Base-by-base conservation (phyloP, 2,797 vertebrate species). In the Sebastes cheni region DNA sequence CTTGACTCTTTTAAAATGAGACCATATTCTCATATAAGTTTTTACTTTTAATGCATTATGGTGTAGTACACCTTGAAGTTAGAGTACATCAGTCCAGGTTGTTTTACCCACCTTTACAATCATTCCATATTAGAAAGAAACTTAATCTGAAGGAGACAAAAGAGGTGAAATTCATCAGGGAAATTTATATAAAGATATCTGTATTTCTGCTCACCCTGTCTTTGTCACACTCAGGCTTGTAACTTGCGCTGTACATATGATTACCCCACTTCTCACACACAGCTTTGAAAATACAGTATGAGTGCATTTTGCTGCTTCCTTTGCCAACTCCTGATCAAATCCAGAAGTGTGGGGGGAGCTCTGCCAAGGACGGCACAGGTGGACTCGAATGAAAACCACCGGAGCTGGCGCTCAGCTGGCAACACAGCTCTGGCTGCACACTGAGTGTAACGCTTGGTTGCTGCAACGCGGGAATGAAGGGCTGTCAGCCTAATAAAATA, bases 291-390 rank as follows among this genome's bases (percentile, higher is more conserved):
- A 83, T 73, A 66, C 77, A 58, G 72, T 16, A 23, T 18, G 60
- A 85, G 66, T 29, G 32, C 58, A 83, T 77, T 74, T 81, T 16
- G 39, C 50, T 23, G 5, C 22, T 2, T 16, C 29, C 65, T 75
- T n/a, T 82, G 84, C 89, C 85, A 88, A 72, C 62, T 82, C 75
- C 59, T 84, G 50, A 90, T 89, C 80, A 75, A 83, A 88, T 74
- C 83, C 88, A 83, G 70, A 76, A 76, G 80, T 36, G 80, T 36
- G 23, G 56, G 16, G 42, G 42, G 72, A 81, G 42, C 55, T 61
- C 22, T 75, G 81, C 87, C 88, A 88, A 83, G 79, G 71, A 84
- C 61, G 79, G 83, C 83, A 83, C 92, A 95, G 94, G 92, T 94
- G 92, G 86, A 91, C 85, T 76, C 58, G 67, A 74, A 87, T 86